Evolutionary conservation across 2,113 vertebrate species (phyloP).

Genomic region (human): GRCh38 chr13:91421501-91422000

Average conservation of each 20-base stretch:
- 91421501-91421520: background rate
- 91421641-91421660: background rate
- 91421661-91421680: background rate
- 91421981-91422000: background rate
- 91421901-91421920: background rate
- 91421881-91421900: too few species aligned
- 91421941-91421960: background rate
- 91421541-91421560: background rate
- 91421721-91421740: background rate
- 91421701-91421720: background rate
- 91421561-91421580: background rate
- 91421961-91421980: background rate
- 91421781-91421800: background rate
- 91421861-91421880: background rate
- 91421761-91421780: background rate
- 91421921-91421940: background rate
- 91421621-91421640: background rate
- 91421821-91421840: background rate
- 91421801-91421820: background rate
- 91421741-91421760: background rate
- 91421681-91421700: background rate
- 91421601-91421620: background rate
- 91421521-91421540: background rate
- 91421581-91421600: too few species aligned
- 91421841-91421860: background rate